Conservation (phyloP, 2,797 vertebrate species). For the Agapornis canus region DNA sequence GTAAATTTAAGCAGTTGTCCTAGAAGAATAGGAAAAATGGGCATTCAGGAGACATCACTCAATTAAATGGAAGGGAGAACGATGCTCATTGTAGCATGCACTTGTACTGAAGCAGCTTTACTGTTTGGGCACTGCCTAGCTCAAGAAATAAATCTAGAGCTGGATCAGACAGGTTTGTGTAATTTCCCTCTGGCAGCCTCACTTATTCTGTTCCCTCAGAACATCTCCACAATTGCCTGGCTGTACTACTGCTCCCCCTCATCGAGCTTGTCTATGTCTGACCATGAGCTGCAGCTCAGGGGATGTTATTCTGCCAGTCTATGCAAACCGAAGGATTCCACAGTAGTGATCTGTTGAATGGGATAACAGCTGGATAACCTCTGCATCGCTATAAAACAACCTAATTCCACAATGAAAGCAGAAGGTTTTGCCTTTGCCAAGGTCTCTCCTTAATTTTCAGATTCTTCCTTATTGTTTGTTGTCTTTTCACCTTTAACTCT, state of each 20-base stretch:
- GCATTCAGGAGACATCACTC: neutral
- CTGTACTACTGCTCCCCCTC: neutral
- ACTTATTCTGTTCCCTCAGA: neutral
- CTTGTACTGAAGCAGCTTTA: neutral
- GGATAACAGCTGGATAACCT: neutral
- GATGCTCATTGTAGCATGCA: fast-evolving
- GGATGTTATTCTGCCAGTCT: neutral
- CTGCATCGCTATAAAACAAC: neutral
- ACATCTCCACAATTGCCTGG: neutral
- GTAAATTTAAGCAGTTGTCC: neutral
- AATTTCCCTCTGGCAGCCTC: neutral
- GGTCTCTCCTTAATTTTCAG: neutral
- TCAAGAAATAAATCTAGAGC: neutral
- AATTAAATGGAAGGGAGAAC: neutral
- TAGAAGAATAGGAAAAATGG: neutral
- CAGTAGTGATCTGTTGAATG: neutral
- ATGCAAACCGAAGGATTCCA: neutral
- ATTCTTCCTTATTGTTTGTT: too few relatives aligned
- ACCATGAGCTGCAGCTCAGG: neutral
- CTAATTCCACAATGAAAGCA: neutral
- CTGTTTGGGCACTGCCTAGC: neutral
- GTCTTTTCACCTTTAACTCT: neutral
- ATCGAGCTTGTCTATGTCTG: neutral
- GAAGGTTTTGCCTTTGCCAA: neutral
- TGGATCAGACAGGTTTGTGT: neutral